Evolutionary conservation across 2,797 vertebrate species (phyloP).

Genomic region (Anabacerthia variegaticeps): DNA sequence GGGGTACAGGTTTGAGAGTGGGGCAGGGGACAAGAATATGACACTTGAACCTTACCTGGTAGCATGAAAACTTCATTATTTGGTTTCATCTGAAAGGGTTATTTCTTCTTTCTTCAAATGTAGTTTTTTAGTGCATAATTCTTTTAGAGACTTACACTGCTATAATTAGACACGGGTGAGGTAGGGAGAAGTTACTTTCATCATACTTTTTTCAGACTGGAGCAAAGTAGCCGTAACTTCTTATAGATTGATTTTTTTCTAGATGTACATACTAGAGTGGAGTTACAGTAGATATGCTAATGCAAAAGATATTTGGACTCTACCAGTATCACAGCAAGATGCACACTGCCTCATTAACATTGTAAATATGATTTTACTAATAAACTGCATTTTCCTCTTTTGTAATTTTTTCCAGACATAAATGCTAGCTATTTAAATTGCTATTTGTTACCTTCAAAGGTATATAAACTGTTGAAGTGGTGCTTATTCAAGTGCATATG

Average conservation of each 20-base stretch:
- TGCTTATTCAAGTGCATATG: not conserved
- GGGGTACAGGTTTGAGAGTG: not conserved
- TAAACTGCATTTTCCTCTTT: not conserved
- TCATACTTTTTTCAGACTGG: not conserved
- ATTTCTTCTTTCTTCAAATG: not conserved
- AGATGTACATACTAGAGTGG: not conserved
- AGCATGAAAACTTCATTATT: not conserved
- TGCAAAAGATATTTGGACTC: not conserved
- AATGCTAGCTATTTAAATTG: not conserved
- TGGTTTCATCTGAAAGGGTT: not conserved
- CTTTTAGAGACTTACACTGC: not conserved
- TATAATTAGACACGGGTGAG: accelerated
- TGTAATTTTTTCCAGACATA: not conserved
- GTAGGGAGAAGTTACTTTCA: not conserved
- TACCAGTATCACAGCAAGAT: not conserved
- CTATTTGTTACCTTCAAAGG: not conserved
- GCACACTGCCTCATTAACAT: not conserved
- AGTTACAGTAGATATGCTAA: not conserved
- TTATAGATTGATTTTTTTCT: not conserved
- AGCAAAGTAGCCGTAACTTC: not conserved
- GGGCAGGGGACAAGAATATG: not conserved
- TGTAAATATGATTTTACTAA: not conserved
- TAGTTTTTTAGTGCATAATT: not conserved
- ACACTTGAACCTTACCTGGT: not conserved
- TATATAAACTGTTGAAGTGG: not conserved